Percentiles rank a stretch among this genome's conserved stretches.
These are phyloP conservation scores for Macrotis lagotis DNA, from an alignment of 2,113 vertebrate species.

Conservation along the genomic window DNA sequence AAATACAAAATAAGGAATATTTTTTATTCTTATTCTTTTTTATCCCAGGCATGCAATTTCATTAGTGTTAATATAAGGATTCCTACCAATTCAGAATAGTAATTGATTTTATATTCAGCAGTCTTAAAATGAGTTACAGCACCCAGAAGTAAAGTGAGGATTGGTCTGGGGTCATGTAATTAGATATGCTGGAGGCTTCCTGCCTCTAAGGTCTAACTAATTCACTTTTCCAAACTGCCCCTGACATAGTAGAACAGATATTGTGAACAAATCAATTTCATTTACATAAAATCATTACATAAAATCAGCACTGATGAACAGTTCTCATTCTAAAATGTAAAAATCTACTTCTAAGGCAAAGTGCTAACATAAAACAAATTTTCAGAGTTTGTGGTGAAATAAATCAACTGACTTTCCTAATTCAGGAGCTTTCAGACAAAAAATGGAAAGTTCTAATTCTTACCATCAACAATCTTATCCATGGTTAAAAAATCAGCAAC, in stretches of 20 bases:
- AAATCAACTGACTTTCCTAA: not conserved
- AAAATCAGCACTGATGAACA: not conserved
- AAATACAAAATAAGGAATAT: not conserved
- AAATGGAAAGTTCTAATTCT: not conserved
- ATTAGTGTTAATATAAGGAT: not conserved
- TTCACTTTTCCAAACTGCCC: not conserved
- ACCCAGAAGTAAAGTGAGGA: not conserved
- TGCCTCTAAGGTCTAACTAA: not conserved
- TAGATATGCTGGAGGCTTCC: not conserved
- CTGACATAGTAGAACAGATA: not conserved
- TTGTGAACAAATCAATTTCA: not conserved
- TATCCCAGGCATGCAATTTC: not conserved
- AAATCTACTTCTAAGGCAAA: not conserved
- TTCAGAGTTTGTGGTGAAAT: not conserved
- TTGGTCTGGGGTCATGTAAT: not conserved
- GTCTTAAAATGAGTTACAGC: not conserved
- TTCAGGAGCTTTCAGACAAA: not conserved
- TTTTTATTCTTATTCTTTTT: not conserved
- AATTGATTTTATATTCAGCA: not conserved
- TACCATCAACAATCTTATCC: too few species aligned
- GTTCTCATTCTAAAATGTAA: not conserved
- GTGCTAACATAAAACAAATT: not conserved
- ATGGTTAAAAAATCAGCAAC: not conserved
- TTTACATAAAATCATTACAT: not conserved
- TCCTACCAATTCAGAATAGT: not conserved